A percentile compares a stretch with the other conserved stretches of the same genome.
Evolutionary conservation across 2,888 invertebrate genomes (phyloP).

Genomic region (Diplazon laetatorius): DNA sequence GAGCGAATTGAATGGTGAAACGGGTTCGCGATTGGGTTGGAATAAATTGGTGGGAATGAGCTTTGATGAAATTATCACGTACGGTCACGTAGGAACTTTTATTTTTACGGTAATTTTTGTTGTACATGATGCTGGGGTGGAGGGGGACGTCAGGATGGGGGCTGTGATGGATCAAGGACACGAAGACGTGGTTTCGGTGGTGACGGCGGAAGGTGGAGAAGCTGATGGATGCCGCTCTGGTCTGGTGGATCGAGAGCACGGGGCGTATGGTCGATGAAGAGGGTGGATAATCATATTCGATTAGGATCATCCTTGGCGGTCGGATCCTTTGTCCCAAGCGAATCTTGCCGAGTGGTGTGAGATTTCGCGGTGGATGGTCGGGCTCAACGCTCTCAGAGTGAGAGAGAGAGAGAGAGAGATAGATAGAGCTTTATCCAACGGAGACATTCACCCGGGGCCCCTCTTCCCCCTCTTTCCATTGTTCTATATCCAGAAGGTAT

Average conservation of each 20-base stretch:
- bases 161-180: conserved; percentile 9
- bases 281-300: conserved; percentile 79
- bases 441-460: conserved; percentile 66
- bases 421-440: conserved; percentile 71
- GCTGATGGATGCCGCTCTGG: conserved; percentile 5
- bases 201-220: background rate
- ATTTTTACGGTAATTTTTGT: background rate
- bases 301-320: conserved; percentile 77
- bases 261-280: conserved; percentile 72
- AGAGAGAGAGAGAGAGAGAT: no score
- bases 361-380: conserved; percentile 55
- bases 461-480: conserved; percentile 57
- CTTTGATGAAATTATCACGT: background rate
- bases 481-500: conserved; percentile 8
- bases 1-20: background rate
- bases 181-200: no score
- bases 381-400: conserved; percentile 67
- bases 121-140: background rate
- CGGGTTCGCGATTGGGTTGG: background rate
- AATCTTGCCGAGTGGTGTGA: conserved; percentile 62
- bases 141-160: background rate
- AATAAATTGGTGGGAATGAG: background rate
- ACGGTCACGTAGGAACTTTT: conserved; percentile 2
- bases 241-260: conserved; percentile 34
- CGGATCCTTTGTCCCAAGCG: conserved; percentile 76